phyloP scores from a whole-genome alignment of 2,113 vertebrate species.

The Brevimyrus niger region DNA sequence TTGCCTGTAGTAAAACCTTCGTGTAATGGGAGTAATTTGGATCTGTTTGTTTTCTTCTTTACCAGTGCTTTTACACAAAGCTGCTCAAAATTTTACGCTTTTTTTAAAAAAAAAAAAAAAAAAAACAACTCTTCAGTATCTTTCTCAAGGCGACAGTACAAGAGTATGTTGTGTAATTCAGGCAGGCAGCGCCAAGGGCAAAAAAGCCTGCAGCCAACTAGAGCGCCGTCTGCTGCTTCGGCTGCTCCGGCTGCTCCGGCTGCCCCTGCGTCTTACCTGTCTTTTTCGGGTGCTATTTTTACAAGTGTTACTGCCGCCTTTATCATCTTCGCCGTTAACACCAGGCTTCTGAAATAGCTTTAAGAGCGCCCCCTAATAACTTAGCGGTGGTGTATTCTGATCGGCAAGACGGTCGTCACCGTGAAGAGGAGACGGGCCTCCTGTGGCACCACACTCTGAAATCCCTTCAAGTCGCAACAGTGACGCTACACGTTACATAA shows the following conservation, averaged over 20 bases:
- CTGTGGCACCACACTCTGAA: neutral
- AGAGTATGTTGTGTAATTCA: neutral
- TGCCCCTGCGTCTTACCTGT: neutral
- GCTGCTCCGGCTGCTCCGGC: neutral
- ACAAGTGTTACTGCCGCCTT: neutral
- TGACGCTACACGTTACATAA: neutral
- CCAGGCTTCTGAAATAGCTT: neutral
- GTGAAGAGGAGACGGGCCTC: neutral
- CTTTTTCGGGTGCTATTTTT: slow-evolving; percentile 1
- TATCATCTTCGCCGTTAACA: neutral
- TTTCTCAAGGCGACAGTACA: neutral
- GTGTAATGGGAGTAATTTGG: neutral
- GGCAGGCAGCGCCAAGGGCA: neutral
- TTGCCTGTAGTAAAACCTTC: neutral
- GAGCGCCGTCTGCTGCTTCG: neutral
- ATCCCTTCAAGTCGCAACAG: neutral
- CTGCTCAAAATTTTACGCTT: neutral
- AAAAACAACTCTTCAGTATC: neutral
- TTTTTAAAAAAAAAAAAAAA: too few relatives aligned
- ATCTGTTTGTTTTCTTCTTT: neutral
- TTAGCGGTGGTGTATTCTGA: neutral
- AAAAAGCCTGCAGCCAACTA: neutral
- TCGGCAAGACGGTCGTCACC: neutral
- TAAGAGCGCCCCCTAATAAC: neutral
- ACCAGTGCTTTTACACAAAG: neutral